Base-by-base conservation (phyloP, 2,888 invertebrate genomes). In the Nomada hirtipes region DNA sequence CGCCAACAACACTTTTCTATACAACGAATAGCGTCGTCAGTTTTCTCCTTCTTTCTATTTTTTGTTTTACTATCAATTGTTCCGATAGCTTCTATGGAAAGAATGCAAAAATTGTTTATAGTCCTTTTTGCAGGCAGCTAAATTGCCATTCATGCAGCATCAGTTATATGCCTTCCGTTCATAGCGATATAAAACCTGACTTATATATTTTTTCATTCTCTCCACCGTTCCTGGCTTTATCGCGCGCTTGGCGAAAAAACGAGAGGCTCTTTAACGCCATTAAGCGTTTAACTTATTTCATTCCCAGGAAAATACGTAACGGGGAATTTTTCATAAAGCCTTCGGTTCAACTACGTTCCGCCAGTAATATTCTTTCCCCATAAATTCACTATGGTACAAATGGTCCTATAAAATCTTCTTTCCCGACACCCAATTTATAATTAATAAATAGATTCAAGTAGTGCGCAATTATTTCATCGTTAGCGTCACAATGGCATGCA, bases 91-190 rank as follows among this genome's bases (percentile, higher is more conserved):
- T 26, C 47, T 70, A n/a, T 2, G 9, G 2, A 13, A 15, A 20
- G 18, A 36, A 36, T 9, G 18, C 60, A 0, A 63, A 23, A 42
- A 0, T 53, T 23, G 47, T 52, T 52, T 4, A 13, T n/a, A 63
- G 2, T 52, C 61, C 13, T n/a, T 50, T 18, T 13, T 11, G 15
- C 15, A 13, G n/a, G 53, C 20, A 52, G 0, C 47, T 47, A 47
- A 13, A 47, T n/a, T 13, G 42, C 53, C 13, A 57, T 47, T 69
- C 26, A 69, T 29, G 4, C 59, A 15, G 42, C n/a, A 2, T 7
- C 36, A 42, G 52, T 36, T 72, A 63, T 63, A 63, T 53, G 36
- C 42, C 36, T 50, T 50, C 11, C 15, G 13, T 53, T 44, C 52
- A 15, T n/a, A 7, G 4, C n/a, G 26, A 70, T 57, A 57, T 68